Base-by-base conservation (phyloP, 2,797 vertebrate genomes). In the Syngnathus acus region DNA sequence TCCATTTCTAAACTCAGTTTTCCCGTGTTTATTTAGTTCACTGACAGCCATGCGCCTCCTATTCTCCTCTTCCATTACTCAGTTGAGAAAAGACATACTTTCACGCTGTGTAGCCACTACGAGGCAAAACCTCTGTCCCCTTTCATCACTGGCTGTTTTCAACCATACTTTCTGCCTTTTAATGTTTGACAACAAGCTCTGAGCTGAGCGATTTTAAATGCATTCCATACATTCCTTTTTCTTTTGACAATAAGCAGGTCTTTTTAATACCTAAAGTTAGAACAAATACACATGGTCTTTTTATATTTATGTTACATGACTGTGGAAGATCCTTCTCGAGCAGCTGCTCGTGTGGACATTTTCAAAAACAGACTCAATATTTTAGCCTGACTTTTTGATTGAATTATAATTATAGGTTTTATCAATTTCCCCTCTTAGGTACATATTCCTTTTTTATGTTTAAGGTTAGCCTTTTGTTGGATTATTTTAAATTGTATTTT, bases 81-180 rank as follows among this genome's bases (percentile, higher is more conserved):
- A 72, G 69, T 60, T 55, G 71, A 73, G 63, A 64, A 14, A 21
- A 14, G 2, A 8, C 26, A 14, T 54, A n/a, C 45, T 19, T 67
- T 65, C 69, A 81, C 80, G 68, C 68, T 3, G 17, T 39, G 66
- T 51, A 80, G 64, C 66, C 66, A 65, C 67, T 26, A n/a, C 59
- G 58, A 67, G 62, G 72, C 71, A 61, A 21, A 61, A 63, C 50
- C 51, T 73, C 69, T 75, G 73, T 75, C 80, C 54, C 68, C 78
- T 78, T 84, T 82, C 78, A 76, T 85, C 73, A 70, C 65, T 5
- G 32, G 60, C n/a, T 67, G 68, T 77, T 75, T 68, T 64, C 76
- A 71, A 70, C 42, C 7, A 71, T 70, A 64, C 62, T 72, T 43
- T 68, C 66, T 71, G 42, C 62, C 57, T 72, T 32, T 61, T 71